phyloP scores from a whole-genome alignment of 2,888 invertebrate species.

The Dasysyrphus albostriatus region DNA sequence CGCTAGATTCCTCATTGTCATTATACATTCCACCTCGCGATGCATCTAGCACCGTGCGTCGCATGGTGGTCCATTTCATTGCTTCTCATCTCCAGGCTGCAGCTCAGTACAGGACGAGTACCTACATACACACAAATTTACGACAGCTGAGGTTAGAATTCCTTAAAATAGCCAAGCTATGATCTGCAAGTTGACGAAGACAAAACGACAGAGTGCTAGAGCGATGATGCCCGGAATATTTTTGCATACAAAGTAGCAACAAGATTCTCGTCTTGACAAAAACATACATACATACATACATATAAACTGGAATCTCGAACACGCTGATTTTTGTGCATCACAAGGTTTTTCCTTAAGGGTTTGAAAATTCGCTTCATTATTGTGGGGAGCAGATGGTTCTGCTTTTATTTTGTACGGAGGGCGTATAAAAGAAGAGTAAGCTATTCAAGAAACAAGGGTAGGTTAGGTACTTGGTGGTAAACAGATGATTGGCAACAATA shows the following conservation, averaged over 20 bases:
- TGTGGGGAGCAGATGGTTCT: background rate
- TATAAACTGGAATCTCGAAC: slow-evolving; percentile 31
- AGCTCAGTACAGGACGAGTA: background rate
- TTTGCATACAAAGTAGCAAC: slow-evolving; percentile 66
- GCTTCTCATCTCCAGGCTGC: background rate
- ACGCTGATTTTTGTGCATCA: slow-evolving; percentile 51
- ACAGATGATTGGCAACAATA: slow-evolving; percentile 68
- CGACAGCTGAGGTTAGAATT: slow-evolving; percentile 48
- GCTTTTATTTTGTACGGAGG: background rate
- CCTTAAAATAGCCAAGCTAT: slow-evolving; percentile 61
- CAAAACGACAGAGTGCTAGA: slow-evolving; percentile 31
- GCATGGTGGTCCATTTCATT: slow-evolving; percentile 43
- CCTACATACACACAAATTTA: background rate
- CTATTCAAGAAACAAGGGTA: background rate
- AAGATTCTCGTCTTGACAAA: slow-evolving; percentile 50
- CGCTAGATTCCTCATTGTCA: slow-evolving; percentile 46
- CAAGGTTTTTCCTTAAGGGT: slow-evolving; percentile 14
- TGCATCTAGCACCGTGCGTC: background rate
- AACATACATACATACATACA: no score
- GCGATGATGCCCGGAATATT: slow-evolving; percentile 62
- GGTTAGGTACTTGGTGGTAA: background rate
- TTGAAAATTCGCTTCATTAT: slow-evolving; percentile 31
- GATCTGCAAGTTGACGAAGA: slow-evolving; percentile 48
- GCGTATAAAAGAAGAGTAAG: background rate
- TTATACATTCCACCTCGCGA: slow-evolving; percentile 36